Conservation (phyloP, 1,140 invertebrate genomes). For the Drosophila tsacasi region DNA sequence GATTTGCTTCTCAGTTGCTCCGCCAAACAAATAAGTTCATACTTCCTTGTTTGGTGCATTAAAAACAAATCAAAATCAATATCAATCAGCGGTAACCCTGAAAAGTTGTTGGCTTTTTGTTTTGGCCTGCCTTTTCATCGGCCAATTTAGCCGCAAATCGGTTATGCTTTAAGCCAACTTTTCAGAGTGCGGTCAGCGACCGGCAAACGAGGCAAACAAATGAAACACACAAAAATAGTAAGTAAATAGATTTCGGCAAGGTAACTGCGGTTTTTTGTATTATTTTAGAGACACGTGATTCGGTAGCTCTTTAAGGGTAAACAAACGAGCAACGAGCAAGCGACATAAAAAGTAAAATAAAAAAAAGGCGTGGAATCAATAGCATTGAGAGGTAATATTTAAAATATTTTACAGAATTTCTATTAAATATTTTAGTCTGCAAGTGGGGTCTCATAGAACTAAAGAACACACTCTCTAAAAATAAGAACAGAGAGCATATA, state of each 20-base stretch:
- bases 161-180: constrained; percentile 31
- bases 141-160: constrained; percentile 43
- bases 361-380: not conserved
- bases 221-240: constrained; percentile 15
- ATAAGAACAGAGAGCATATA: no score
- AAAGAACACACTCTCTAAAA: no score
- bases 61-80: constrained; percentile 55
- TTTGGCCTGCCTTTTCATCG: constrained; percentile 45
- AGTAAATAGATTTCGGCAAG: constrained; percentile 47
- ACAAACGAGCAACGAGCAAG: constrained; percentile 8
- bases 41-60: constrained; percentile 53
- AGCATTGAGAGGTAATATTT: not conserved
- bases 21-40: not conserved
- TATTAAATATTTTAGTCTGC: not conserved
- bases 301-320: constrained; percentile 44
- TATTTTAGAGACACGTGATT: constrained; percentile 45
- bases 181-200: constrained; percentile 34
- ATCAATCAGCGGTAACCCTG: constrained; percentile 34
- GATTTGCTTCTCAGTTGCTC: not conserved
- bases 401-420: not conserved
- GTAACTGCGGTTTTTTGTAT: constrained; percentile 45
- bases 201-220: constrained; percentile 46
- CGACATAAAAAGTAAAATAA: not conserved
- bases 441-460: no score
- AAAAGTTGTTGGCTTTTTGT: constrained; percentile 33